Percentiles rank a stretch among this genome's conserved stretches.
phyloP scores from a whole-genome alignment of 2,888 invertebrate genomes.

The Loripinus fragilis region DNA sequence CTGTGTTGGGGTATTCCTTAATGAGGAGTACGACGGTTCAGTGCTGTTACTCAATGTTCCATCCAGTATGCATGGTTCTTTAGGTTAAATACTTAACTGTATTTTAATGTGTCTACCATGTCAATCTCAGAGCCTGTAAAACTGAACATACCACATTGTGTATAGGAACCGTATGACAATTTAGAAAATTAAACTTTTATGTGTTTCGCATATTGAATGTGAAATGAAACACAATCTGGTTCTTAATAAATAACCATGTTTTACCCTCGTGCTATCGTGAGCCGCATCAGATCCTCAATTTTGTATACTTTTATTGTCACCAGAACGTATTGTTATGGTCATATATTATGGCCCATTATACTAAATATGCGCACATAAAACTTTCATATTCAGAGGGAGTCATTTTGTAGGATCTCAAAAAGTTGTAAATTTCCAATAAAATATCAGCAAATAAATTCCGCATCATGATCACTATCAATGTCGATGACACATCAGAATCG shows the following conservation, averaged over 20 bases:
- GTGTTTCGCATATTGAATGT: background rate
- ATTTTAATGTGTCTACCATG: too few species aligned
- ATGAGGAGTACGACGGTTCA: too few species aligned
- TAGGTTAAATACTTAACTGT: too few species aligned
- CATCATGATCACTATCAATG: constrained; percentile 3
- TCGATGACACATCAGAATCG: background rate
- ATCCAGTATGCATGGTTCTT: too few species aligned
- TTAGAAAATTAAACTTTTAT: background rate
- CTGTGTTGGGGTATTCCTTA: too few species aligned
- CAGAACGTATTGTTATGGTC: background rate
- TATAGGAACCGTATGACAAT: too few species aligned
- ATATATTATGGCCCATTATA: constrained; percentile 9
- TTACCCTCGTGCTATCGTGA: constrained; percentile 16
- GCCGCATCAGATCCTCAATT: background rate
- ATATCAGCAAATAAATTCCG: constrained; percentile 42
- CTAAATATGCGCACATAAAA: constrained; percentile 17
- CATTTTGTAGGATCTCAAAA: constrained; percentile 36
- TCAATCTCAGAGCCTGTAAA: too few species aligned
- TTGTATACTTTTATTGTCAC: background rate
- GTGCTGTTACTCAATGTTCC: too few species aligned
- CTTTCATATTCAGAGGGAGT: constrained; percentile 9
- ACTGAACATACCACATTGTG: too few species aligned
- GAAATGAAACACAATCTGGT: background rate
- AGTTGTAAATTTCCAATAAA: constrained; percentile 53
- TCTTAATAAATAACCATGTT: constrained; percentile 15